Conservation (phyloP, 2,113 vertebrate species). For the Micronycteris hirsuta region DNA sequence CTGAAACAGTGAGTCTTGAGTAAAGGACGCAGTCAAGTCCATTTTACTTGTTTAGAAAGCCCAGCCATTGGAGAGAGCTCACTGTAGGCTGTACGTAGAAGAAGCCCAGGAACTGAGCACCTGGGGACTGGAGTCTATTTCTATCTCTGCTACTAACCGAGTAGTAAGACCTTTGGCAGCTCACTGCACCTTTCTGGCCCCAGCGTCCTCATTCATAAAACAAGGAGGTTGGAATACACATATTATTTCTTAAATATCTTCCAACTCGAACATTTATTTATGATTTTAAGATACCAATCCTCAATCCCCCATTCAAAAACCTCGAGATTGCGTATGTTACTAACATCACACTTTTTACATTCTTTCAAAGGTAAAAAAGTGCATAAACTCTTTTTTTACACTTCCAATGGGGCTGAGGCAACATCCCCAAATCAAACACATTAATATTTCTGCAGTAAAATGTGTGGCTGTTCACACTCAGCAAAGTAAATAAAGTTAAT, state of each 20-base stretch:
- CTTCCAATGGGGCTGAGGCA: background rate
- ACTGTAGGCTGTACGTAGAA: background rate
- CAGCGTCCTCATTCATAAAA: constrained; percentile 57
- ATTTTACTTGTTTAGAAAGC: background rate
- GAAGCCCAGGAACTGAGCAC: background rate
- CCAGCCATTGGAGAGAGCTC: background rate
- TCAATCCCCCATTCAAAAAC: background rate
- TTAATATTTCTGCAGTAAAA: background rate
- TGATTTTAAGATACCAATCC: background rate
- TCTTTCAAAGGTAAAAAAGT: background rate
- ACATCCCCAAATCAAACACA: background rate
- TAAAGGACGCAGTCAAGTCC: background rate
- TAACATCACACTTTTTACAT: background rate
- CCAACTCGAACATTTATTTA: background rate
- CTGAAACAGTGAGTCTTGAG: background rate
- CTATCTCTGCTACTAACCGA: constrained; percentile 54
- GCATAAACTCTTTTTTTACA: background rate
- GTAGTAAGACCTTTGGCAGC: constrained; percentile 53
- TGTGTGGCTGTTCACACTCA: background rate
- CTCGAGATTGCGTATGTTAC: background rate
- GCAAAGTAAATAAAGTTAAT: background rate
- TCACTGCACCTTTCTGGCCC: background rate
- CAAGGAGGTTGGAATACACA: background rate
- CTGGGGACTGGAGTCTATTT: constrained; percentile 54
- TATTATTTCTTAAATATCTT: background rate